These are phyloP conservation scores for Papilio glaucus DNA, from an alignment of 1,140 invertebrate species.

Conservation along the genomic window DNA sequence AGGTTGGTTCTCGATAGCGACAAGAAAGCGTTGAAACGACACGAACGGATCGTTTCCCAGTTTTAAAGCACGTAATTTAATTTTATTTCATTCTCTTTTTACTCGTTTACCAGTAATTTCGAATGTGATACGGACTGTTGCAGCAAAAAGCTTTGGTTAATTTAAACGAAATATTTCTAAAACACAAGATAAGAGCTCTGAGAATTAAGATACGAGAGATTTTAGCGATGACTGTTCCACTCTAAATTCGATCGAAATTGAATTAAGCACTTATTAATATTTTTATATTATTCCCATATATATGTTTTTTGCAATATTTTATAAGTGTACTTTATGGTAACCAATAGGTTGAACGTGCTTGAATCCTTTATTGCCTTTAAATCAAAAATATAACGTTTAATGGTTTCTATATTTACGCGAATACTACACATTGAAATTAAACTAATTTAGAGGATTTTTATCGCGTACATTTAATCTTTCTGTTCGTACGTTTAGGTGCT, in stretches of 20 bases:
- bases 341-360: too few species aligned
- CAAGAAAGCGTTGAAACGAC: slow-evolving; percentile 3
- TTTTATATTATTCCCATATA: too few species aligned
- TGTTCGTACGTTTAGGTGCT: too few species aligned
- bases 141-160: slow-evolving; percentile 21
- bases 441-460: too few species aligned
- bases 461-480: too few species aligned
- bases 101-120: slow-evolving; percentile 1
- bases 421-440: too few species aligned
- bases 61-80: background rate
- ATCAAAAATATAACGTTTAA: too few species aligned
- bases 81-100: background rate
- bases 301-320: too few species aligned
- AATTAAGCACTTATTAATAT: background rate
- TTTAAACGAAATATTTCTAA: slow-evolving; percentile 9
- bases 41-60: background rate
- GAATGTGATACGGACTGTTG: background rate
- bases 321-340: too few species aligned
- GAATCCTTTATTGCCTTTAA: too few species aligned
- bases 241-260: background rate
- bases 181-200: background rate
- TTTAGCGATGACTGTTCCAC: background rate
- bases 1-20: slow-evolving; percentile 1
- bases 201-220: slow-evolving; percentile 12
- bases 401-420: too few species aligned